These are phyloP conservation scores for Apomyelois bistriatella DNA, from an alignment of 2,888 invertebrate genomes.

Conservation along the genomic window DNA sequence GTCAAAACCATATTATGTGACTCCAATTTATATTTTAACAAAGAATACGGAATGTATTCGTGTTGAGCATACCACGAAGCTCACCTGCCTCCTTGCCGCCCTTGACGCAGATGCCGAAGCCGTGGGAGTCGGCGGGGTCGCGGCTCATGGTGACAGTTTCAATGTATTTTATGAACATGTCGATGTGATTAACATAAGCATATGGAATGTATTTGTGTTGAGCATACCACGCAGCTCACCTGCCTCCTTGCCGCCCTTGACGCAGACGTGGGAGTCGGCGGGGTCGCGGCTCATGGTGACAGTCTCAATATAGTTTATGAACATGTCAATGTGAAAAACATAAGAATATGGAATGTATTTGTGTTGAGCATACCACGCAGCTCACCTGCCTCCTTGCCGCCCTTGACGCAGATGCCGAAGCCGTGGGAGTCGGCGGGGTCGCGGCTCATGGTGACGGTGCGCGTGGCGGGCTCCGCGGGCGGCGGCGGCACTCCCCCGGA, in stretches of 20 bases:
- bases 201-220: not conserved
- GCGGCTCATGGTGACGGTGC: constrained; percentile 92
- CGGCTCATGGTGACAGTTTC: constrained; percentile 92
- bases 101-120: constrained; percentile 95
- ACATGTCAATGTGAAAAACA: too few relatives aligned
- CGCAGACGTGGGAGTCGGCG: constrained; percentile 91
- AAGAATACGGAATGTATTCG: not conserved
- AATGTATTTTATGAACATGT: too few relatives aligned
- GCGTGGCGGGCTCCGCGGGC: constrained; percentile 87
- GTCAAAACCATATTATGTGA: too few relatives aligned
- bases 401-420: constrained; percentile 95
- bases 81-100: constrained; percentile 93
- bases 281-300: constrained; percentile 92
- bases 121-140: constrained; percentile 89
- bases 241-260: constrained; percentile 94
- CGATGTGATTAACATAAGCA: too few relatives aligned
- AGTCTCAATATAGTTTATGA: too few relatives aligned
- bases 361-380: constrained; percentile 13
- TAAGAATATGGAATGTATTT: not conserved
- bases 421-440: constrained; percentile 91
- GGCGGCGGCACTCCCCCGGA: constrained; percentile 80
- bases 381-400: constrained; percentile 92
- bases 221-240: constrained; percentile 70
- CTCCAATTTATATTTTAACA: too few relatives aligned
- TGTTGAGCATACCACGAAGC: constrained; percentile 21